Conservation (phyloP, 2,113 vertebrate genomes). For the Chloropsis hardwickii region DNA sequence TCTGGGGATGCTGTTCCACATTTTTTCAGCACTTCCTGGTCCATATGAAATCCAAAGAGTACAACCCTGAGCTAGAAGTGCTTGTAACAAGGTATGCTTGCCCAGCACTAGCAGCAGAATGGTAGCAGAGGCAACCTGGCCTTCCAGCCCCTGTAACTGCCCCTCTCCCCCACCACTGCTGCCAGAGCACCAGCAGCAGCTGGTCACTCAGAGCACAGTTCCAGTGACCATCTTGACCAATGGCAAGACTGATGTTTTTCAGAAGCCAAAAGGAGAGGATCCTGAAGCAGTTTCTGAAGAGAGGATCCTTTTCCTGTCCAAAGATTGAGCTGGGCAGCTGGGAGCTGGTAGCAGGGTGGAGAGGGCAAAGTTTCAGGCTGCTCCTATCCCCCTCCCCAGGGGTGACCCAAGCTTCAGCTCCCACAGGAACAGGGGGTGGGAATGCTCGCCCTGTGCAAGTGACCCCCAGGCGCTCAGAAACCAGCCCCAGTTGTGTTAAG, state of each 20-base stretch:
- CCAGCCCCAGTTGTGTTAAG: conserved; percentile 45
- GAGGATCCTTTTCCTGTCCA: conserved; percentile 45
- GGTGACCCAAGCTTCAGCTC: neutral
- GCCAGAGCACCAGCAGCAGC: neutral
- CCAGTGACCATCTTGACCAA: neutral
- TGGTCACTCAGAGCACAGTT: neutral
- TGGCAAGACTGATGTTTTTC: neutral
- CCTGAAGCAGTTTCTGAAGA: conserved; percentile 25
- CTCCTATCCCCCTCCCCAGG: neutral
- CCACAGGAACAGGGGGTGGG: neutral
- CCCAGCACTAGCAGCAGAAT: conserved; percentile 23
- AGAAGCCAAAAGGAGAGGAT: conserved; percentile 66
- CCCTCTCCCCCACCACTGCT: neutral
- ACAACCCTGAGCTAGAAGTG: conserved; percentile 70
- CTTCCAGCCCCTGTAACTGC: neutral
- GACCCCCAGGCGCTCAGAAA: neutral
- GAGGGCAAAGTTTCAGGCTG: neutral
- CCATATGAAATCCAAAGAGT: conserved; percentile 77
- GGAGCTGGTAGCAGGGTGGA: neutral
- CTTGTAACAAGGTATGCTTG: conserved; percentile 61
- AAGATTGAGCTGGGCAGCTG: conserved; percentile 3
- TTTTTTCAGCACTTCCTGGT: conserved; percentile 73
- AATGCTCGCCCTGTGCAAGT: neutral
- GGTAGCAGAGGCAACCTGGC: rapidly evolving
- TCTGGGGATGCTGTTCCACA: conserved; percentile 40